Evolutionary conservation across 1,140 invertebrate genomes (phyloP).

Genomic region (Scylla paramamosain): DNA sequence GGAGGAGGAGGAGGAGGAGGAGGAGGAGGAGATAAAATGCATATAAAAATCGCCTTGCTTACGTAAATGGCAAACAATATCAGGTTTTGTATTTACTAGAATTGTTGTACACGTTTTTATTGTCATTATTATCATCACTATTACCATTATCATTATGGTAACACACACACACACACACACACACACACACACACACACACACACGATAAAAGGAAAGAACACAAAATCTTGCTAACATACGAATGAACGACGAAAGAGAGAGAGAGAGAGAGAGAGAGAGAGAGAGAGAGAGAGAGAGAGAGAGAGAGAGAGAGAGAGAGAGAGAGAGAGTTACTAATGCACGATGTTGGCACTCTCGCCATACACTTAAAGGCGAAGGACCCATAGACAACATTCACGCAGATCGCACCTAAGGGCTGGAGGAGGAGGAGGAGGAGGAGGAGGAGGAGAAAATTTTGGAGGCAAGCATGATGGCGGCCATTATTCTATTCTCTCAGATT

Average conservation of each 20-base stretch:
- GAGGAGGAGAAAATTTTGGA: neutral
- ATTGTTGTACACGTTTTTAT: no score
- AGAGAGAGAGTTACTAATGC: neutral
- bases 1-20: no score
- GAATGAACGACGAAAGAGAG: neutral
- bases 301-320: neutral
- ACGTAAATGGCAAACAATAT: no score
- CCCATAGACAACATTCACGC: neutral
- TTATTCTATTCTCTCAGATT: neutral
- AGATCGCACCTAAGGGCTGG: neutral
- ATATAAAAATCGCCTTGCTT: no score
- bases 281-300: constrained; percentile 20
- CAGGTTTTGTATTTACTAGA: no score
- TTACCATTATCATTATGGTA: neutral
- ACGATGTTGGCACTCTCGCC: neutral
- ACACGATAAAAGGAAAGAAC: neutral
- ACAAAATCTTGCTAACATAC: no score
- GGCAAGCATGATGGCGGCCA: neutral
- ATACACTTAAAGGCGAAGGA: neutral
- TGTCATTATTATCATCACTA: no score
- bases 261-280: constrained; percentile 15
- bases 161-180: constrained; percentile 20
- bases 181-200: constrained; percentile 20
- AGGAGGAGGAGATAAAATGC: no score
- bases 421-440: constrained; percentile 9